A percentile compares a stretch with the other conserved stretches of the same genome.
These are phyloP conservation scores for Euura lappo DNA, from an alignment of 1,140 invertebrate species.

Conservation along the genomic window DNA sequence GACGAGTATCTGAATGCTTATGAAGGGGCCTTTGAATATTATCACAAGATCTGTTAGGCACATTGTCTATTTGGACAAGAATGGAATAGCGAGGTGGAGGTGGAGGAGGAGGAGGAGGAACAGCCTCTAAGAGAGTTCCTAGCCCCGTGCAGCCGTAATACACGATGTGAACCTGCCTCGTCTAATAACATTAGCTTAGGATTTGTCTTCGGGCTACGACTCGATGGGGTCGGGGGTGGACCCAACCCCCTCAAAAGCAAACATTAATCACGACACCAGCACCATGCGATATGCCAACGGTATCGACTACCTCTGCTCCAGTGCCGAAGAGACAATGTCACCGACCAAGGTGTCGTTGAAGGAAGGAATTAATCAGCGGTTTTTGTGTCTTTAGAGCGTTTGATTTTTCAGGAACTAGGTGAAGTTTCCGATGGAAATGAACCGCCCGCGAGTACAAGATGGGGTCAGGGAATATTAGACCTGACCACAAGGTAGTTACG, in stretches of 20 bases:
- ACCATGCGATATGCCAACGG: neutral
- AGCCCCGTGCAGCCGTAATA: neutral
- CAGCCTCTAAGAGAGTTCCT: neutral
- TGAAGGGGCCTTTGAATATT: conserved; percentile 3
- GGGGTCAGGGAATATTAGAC: conserved; percentile 1
- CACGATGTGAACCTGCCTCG: neutral
- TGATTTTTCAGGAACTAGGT: neutral
- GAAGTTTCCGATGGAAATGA: neutral
- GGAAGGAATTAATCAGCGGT: neutral
- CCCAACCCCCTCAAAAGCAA: neutral
- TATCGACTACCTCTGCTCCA: neutral
- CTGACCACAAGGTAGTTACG: conserved; percentile 5
- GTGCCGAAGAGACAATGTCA: neutral
- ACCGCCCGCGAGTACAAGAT: neutral
- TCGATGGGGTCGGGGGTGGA: neutral
- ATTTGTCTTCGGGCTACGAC: conserved; percentile 3
- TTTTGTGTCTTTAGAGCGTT: neutral
- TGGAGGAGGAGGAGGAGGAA: neutral
- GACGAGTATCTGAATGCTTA: neutral
- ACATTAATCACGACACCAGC: neutral
- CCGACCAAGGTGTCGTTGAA: neutral
- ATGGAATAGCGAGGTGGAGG: neutral
- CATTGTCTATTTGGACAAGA: conserved; percentile 4
- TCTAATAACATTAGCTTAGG: conserved; percentile 7
- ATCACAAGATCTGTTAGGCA: conserved; percentile 1